Percentiles rank a stretch among this genome's conserved stretches.
Evolutionary conservation across 2,797 vertebrate species (phyloP).

Genomic region (Myiotriccus ornatus): DNA sequence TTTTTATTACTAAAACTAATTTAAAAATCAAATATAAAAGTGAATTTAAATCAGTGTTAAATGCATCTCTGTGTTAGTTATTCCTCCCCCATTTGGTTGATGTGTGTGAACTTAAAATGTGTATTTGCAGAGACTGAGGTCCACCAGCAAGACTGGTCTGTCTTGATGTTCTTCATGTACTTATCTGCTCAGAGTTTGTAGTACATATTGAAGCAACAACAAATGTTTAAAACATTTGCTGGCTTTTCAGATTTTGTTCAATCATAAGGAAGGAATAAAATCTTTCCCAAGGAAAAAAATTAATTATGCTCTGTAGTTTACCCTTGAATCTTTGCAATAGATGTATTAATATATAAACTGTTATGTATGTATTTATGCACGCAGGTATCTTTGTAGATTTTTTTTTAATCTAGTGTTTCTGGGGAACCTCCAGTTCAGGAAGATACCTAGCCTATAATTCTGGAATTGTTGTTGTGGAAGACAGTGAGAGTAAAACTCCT

Average conservation of each 20-base stretch:
- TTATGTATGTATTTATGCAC: background rate
- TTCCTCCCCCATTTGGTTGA: background rate
- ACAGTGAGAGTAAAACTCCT: background rate
- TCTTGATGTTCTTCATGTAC: background rate
- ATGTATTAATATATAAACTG: accelerated
- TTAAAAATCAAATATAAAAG: background rate
- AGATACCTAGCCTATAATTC: background rate
- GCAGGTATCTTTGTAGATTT: background rate
- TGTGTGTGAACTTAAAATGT: background rate
- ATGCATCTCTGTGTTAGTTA: background rate
- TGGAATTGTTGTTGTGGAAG: background rate
- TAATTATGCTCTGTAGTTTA: background rate
- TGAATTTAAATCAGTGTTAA: background rate
- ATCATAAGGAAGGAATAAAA: background rate
- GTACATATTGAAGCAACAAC: background rate
- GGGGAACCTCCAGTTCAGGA: background rate
- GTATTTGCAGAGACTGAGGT: background rate
- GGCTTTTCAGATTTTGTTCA: background rate
- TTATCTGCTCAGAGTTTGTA: background rate
- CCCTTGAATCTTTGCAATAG: background rate
- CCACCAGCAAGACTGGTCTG: background rate
- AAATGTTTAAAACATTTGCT: background rate
- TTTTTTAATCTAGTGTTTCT: background rate
- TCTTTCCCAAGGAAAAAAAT: background rate
- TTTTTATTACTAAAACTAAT: background rate